These are phyloP conservation scores for Distichodus sexfasciatus DNA, from an alignment of 2,797 vertebrate species.

Conservation along the genomic window DNA sequence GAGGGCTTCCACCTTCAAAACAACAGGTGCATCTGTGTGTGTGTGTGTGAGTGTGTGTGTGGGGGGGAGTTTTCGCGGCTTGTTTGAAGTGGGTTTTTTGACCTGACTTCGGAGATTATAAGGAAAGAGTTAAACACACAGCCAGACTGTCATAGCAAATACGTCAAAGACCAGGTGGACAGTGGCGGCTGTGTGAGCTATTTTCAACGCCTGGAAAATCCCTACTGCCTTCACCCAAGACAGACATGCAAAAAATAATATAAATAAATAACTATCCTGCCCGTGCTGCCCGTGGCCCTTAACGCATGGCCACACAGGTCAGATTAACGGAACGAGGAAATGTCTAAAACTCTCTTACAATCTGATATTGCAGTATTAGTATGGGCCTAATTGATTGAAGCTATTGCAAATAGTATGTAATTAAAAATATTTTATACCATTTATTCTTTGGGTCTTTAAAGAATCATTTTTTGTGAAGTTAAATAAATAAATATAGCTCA, in stretches of 20 bases:
- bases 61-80: constrained; percentile 31
- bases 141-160: constrained; percentile 41
- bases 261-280: not conserved
- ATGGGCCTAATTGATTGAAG: no score
- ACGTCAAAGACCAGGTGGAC: constrained; percentile 28
- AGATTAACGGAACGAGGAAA: not conserved
- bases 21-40: no score
- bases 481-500: no score
- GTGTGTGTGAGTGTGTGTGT: constrained; percentile 30
- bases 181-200: not conserved
- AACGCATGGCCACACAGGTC: not conserved
- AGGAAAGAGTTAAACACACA: not conserved
- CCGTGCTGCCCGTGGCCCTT: not conserved
- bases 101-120: not conserved
- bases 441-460: no score
- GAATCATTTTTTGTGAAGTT: no score
- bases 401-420: no score
- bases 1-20: no score
- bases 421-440: no score
- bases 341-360: not conserved
- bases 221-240: not conserved
- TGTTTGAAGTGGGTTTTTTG: constrained; percentile 64
- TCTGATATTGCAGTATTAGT: not conserved
- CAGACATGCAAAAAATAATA: not conserved
- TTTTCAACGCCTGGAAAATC: constrained; percentile 6